A percentile compares a stretch with the other conserved stretches of the same genome.
These are phyloP conservation scores for Zelostemma sp. DNA, from an alignment of 1,140 invertebrate species.

Conservation along the genomic window DNA sequence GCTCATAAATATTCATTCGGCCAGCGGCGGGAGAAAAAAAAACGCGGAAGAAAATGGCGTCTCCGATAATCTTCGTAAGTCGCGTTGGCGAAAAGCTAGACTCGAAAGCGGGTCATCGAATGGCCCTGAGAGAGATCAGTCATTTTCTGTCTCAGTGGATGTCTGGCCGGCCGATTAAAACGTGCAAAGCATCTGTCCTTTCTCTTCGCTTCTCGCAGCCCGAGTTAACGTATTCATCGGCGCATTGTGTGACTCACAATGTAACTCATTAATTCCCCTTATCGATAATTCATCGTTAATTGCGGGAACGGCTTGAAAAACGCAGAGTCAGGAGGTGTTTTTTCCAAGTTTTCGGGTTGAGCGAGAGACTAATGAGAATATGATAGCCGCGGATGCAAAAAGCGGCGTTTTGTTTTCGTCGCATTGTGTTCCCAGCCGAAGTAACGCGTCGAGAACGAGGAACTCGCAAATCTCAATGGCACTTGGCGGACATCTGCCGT, in stretches of 20 bases:
- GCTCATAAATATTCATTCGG: constrained; percentile 9
- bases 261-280: constrained; percentile 10
- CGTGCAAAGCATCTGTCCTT: constrained; percentile 52
- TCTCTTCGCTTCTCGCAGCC: constrained; percentile 21
- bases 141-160: constrained; percentile 62
- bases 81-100: constrained; percentile 23
- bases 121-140: constrained; percentile 58
- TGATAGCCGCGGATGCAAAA: too few species aligned
- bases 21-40: neutral
- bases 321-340: too few species aligned
- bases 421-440: constrained; percentile 36
- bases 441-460: constrained; percentile 29
- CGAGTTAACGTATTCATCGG: constrained; percentile 40
- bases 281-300: constrained; percentile 4
- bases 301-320: neutral
- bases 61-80: constrained; percentile 29
- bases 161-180: constrained; percentile 66
- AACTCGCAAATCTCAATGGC: constrained; percentile 41
- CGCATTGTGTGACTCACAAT: constrained; percentile 15
- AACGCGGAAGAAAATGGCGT: constrained; percentile 24
- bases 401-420: constrained; percentile 33
- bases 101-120: constrained; percentile 57
- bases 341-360: too few species aligned
- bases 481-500: constrained; percentile 66
- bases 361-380: too few species aligned